Evolutionary conservation across 2,888 invertebrate species (phyloP), one percentile per base, ranked within the genome.

Genomic region (Xestia xanthographa): DNA sequence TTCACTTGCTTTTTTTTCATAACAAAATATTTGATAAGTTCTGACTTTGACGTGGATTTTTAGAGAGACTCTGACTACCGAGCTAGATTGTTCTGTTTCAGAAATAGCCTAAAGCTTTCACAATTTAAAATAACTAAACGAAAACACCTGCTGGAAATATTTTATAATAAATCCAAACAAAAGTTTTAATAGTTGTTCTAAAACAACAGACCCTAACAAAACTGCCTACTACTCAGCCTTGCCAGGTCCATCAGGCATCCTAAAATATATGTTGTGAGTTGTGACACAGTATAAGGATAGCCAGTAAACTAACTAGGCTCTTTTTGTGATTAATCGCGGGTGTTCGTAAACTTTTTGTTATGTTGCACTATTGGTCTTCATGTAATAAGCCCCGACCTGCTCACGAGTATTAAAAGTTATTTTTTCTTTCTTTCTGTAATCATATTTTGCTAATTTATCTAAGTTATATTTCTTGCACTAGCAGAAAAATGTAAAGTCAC

Each of bases 161-260:
- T 56, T 17, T 34, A 75, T 50, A 50, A 43, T 62, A 72, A 62
- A 22, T 67, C 6, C 26, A 29, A 29, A 29, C 34, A n/a, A 20
- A 50, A 58, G 41, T 77, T 78, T 20, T 34, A 56, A 78, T 67
- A 34, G 48, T 56, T 50, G 79, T 69, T 77, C 3, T 9, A 14
- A 26, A 65, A 79, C 43, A 53, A 80, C 20, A 53, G 38, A 50
- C 14, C 22, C 26, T 56, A 41, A 62, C 60, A 1, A 38, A 76
- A 66, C 34, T n/a, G 14, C 56, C 14, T 12, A 77, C 26, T 66
- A 17, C 14, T 29, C 22, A 34, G 5, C 29, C 29, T n/a, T 50
- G 58, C 1, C 53, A 76, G 58, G 41, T 14, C 68, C 62, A 62
- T n/a, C 56, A 20, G 63, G 66, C 9, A 41, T 56, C 22, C 68